Evolutionary conservation across 2,113 vertebrate species (phyloP).

Genomic region (Epinephelus moara): DNA sequence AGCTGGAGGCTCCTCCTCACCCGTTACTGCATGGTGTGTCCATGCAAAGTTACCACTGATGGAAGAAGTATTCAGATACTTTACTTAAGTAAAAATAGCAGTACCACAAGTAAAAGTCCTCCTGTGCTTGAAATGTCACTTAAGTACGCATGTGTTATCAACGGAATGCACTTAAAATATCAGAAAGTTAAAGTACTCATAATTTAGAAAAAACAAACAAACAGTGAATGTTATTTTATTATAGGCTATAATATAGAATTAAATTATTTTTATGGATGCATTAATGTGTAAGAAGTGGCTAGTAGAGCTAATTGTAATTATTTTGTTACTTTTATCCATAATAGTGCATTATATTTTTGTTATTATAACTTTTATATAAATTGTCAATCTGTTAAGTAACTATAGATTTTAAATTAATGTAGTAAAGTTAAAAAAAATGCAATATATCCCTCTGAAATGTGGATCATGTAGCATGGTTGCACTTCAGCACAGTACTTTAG

Average conservation of each 20-base stretch:
- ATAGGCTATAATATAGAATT: not conserved
- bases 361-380: not conserved
- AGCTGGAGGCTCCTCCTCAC: slow-evolving; percentile 26
- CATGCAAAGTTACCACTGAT: not conserved
- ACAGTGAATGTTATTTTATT: not conserved
- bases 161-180: not conserved
- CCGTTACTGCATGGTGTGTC: not conserved
- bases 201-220: not conserved
- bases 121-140: too few species aligned
- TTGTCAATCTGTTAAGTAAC: not conserved
- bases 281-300: not conserved
- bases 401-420: not conserved
- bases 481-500: not conserved
- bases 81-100: not conserved
- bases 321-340: not conserved
- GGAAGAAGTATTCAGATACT: not conserved
- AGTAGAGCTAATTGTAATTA: not conserved
- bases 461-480: not conserved
- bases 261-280: not conserved
- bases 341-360: not conserved
- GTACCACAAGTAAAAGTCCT: not conserved
- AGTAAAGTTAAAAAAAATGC: not conserved
- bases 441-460: not conserved
- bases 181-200: not conserved
- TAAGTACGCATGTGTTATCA: not conserved